Conservation (phyloP, 2,797 vertebrate species). For the Megaceryle alcyon region DNA sequence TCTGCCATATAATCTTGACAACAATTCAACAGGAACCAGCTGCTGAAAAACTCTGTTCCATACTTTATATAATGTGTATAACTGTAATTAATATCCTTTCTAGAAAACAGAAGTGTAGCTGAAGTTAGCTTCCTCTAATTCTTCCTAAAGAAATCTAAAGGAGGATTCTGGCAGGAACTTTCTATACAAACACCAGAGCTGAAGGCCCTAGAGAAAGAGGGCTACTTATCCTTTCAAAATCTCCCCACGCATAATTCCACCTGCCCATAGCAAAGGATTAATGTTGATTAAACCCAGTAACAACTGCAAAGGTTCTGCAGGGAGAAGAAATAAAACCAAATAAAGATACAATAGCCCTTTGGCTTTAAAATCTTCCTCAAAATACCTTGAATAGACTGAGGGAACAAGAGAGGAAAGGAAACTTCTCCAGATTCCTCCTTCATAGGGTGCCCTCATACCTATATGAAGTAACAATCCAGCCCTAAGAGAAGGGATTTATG, state of each 20-base stretch:
- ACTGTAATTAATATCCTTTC: not conserved
- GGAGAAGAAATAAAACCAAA: not conserved
- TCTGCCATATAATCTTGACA: not conserved
- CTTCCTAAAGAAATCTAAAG: not conserved
- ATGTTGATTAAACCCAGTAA: not conserved
- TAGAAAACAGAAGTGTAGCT: not conserved
- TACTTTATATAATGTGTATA: not conserved
- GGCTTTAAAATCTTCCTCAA: not conserved
- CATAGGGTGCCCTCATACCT: not conserved
- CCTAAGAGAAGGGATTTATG: not conserved
- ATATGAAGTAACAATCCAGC: not conserved
- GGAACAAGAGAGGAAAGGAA: not conserved
- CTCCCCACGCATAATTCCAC: not conserved
- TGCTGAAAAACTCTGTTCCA: not conserved
- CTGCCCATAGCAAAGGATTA: not conserved
- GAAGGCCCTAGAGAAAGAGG: not conserved
- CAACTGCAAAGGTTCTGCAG: not conserved
- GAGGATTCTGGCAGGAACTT: not conserved
- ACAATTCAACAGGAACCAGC: not conserved
- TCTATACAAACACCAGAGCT: not conserved
- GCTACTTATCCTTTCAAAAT: not conserved
- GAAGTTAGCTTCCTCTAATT: not conserved
- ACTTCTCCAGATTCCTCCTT: not conserved
- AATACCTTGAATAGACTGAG: not conserved
- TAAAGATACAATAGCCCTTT: not conserved